These are phyloP conservation scores for Drosophila kepulauana DNA, from an alignment of 1,140 invertebrate genomes.

Conservation along the genomic window DNA sequence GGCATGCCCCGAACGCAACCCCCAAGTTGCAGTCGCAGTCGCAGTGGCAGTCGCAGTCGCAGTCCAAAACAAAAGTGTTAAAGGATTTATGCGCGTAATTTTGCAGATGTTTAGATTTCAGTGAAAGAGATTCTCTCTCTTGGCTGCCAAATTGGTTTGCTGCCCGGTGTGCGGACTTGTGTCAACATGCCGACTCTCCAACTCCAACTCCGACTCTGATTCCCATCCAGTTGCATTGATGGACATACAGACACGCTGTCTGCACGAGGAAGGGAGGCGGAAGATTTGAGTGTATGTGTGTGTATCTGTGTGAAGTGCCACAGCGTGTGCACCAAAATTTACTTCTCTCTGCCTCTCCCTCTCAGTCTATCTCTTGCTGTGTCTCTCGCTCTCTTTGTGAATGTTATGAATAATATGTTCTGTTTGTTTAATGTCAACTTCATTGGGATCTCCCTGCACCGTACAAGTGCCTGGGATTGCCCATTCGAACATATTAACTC, in stretches of 20 bases:
- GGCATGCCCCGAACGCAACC: conserved; percentile 55
- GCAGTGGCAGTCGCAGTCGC: conserved; percentile 10
- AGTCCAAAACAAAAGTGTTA: conserved; percentile 67
- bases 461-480: conserved; percentile 25
- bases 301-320: conserved; percentile 58
- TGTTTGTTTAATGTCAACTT: conserved; percentile 79
- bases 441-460: conserved; percentile 1
- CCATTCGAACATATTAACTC: conserved; percentile 21
- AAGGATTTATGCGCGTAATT: conserved; percentile 84
- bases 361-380: not conserved
- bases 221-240: conserved; percentile 54
- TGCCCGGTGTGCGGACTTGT: conserved; percentile 70
- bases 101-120: conserved; percentile 82
- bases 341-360: conserved; percentile 52
- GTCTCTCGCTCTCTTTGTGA: conserved; percentile 40
- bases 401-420: conserved; percentile 54
- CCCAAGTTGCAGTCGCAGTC: conserved; percentile 36
- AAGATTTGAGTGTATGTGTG: conserved; percentile 11
- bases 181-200: conserved; percentile 57
- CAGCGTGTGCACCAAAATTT: conserved; percentile 73
- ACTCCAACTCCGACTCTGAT: conserved; percentile 9
- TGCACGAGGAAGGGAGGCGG: conserved; percentile 37
- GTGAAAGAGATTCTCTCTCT: conserved; percentile 30
- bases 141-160: conserved; percentile 60
- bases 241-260: conserved; percentile 77